Base-by-base conservation (phyloP, 2,888 invertebrate genomes). In the Dynastes grantii region DNA sequence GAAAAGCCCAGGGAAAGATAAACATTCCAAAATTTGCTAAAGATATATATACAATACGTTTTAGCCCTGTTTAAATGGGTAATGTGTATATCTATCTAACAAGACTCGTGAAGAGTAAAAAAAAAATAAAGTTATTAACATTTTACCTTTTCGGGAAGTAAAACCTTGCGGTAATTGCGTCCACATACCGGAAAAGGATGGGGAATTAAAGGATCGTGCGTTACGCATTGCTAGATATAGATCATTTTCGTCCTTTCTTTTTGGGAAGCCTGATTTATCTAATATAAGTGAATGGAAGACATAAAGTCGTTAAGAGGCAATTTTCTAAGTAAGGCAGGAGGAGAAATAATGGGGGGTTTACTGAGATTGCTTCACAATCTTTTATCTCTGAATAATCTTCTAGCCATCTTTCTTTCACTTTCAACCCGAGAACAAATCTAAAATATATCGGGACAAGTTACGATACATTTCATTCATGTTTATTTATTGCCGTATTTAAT, bases 11-110 rank as follows among this genome's bases (percentile, higher is more conserved):
- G 37, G 40, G 2, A 40, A 65, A 65, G 27, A 40, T 40, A 65
- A 65, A 65, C 65, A 65, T 32, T 40, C n/a, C 65, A 40, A 65
- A 65, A 65, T 65, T 65, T 65, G 65, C 40, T 65, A 65, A 65
- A 65, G n/a, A 65, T 37, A 65, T 65, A 65, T n/a, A 65, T 22
- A 65, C 37, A 45, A 45, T 11, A 45, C 45, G 9, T 11, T 45
- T 45, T 0, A 2, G 45, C 45, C 2, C 1, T 11, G 45, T 45
- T 45, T 45, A 11, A 45, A 45, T 11, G 45, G 11, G 8, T 11
- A 2, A 45, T 45, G 45, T 45, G 11, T 45, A 45, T 45, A 45
- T 45, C 45, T 45, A 45, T 45, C 8, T 11, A 45, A 45, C 11
- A 1, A 45, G 45, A 45, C 45, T 45, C 8, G 45, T 11, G 45